A percentile compares a stretch with the other conserved stretches of the same genome.
Evolutionary conservation across 2,797 vertebrate species (phyloP).

Genomic region (Gobio occitaniae): DNA sequence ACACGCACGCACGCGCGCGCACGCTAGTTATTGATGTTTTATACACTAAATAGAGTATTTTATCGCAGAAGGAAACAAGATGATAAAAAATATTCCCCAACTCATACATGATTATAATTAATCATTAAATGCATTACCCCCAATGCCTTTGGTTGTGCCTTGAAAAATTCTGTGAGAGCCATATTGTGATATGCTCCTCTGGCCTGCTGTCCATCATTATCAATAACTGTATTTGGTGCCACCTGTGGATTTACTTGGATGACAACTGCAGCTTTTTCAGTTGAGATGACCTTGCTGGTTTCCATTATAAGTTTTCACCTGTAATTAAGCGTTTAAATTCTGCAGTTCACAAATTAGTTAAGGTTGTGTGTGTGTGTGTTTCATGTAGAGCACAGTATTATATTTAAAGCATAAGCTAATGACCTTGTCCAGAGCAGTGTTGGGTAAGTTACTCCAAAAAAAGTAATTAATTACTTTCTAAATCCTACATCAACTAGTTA

Average conservation of each 20-base stretch:
- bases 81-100: no score
- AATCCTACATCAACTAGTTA: no score
- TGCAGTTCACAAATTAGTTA: background rate
- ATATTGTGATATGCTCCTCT: background rate
- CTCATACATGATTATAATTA: background rate
- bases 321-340: background rate
- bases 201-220: background rate
- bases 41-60: background rate
- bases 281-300: background rate
- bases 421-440: no score
- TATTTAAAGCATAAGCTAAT: background rate
- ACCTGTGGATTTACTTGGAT: slow-evolving; percentile 17
- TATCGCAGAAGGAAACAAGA: background rate
- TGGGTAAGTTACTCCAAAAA: no score
- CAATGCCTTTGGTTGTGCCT: background rate
- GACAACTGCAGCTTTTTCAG: background rate
- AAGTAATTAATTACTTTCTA: no score
- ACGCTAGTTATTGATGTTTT: background rate
- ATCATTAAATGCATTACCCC: slow-evolving; percentile 13
- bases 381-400: background rate
- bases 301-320: background rate
- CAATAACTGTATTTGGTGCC: background rate
- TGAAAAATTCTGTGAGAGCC: background rate
- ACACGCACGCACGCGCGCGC: background rate
- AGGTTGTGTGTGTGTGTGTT: rapidly evolving